Base-by-base conservation (phyloP, 2,888 invertebrate species). In the Cheilosia pagana region DNA sequence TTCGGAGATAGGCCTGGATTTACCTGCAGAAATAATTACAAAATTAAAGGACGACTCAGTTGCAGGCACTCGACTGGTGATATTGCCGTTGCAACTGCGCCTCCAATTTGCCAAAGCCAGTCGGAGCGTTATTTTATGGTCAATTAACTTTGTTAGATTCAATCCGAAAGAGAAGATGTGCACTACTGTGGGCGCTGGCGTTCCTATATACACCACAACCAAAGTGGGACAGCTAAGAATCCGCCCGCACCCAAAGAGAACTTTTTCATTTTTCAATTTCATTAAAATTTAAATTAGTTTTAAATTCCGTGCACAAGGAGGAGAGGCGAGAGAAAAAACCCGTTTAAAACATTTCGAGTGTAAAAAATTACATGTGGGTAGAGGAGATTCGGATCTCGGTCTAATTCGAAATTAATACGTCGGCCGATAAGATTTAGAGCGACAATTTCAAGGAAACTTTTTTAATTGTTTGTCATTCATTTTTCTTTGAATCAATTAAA, bases 111-210 rank as follows among this genome's bases (percentile, higher is more conserved):
- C 74, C 68, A 83, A 52, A 67, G 62, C 63, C 63, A 71, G 70
- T 62, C 71, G 75, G 57, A 85, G 81, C 85, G 71, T 85, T 70
- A 76, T 81, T 85, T 85, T 71, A 85, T 71, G 85, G 85, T 85
- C 85, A 85, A 85, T 85, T 85, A 85, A 85, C 65, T 62, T 76
- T 41, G 85, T 85, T 81, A 75, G 71, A 60, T 57, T 76, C 53
- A 65, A 81, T 67, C 67, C 71, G 59, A 25, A 31, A 16, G 31
- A 55, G 67, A 75, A 62, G 35, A 35, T 35, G 35, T 35, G 35
- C 35, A 21, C 31, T 67, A 41, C 57, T 48, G 25, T 16, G 43
- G n/a, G 19, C 21, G 25, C 65, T 71, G 67, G 19, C 39, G 25
- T 5, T 25, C 16, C 21, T 50, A 35, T 19, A 48, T 23, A 8